A percentile compares a stretch with the other conserved stretches of the same genome.
Evolutionary conservation across 2,113 vertebrate species (phyloP).

Genomic region (Caloenas nicobarica): DNA sequence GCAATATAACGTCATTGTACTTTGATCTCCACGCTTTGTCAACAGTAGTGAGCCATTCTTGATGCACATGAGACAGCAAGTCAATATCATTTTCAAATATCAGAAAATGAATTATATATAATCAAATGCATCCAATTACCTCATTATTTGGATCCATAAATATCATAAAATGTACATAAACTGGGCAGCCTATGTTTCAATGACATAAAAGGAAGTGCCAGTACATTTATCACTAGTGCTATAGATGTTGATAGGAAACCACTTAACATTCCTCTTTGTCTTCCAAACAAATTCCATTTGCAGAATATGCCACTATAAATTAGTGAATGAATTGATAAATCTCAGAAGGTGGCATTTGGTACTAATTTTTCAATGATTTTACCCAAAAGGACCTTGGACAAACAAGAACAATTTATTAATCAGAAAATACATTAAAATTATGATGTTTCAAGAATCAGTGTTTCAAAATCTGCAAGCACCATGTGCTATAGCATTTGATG

Average conservation of each 20-base stretch:
- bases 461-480: constrained; percentile 6
- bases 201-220: background rate
- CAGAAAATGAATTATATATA: background rate
- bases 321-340: background rate
- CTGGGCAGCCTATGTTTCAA: background rate
- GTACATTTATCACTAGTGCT: constrained; percentile 27
- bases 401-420: background rate
- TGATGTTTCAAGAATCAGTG: background rate
- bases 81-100: background rate
- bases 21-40: background rate
- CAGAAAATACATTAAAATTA: background rate
- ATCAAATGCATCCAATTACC: background rate
- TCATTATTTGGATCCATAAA: background rate
- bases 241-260: constrained; percentile 26
- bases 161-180: background rate
- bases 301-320: constrained; percentile 6
- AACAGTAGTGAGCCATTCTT: background rate
- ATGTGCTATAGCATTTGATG: background rate
- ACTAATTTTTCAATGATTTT: background rate
- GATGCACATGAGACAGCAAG: background rate
- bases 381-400: background rate
- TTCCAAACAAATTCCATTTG: constrained; percentile 26
- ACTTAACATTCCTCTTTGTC: background rate
- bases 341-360: background rate
- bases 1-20: background rate